A percentile compares a stretch with the other conserved stretches of the same genome.
Evolutionary conservation across 1,140 invertebrate species (phyloP).

Genomic region (Heliconius congener): DNA sequence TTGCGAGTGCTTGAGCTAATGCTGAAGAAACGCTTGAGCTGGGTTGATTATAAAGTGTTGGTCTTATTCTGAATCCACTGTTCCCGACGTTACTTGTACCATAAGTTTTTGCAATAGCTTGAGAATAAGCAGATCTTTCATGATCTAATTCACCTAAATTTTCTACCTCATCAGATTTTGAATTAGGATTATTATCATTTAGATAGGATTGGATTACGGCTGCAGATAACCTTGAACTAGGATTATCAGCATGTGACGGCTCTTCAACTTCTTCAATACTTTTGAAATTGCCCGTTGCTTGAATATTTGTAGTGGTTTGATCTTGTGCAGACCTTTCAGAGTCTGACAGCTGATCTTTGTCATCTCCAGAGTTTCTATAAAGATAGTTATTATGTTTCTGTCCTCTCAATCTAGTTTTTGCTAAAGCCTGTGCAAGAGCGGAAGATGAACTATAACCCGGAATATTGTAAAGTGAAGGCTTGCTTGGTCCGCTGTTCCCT

Average conservation of each 20-base stretch:
- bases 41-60: neutral
- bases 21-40: neutral
- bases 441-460: neutral
- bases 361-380: slow-evolving; percentile 1
- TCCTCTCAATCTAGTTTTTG: neutral
- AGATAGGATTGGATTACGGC: neutral
- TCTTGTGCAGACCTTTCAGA: neutral
- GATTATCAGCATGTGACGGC: neutral
- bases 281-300: neutral
- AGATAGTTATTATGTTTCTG: neutral
- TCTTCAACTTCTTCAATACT: neutral
- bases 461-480: neutral
- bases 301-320: neutral
- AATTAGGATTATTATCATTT: neutral
- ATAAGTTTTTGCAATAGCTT: slow-evolving; percentile 2
- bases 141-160: neutral
- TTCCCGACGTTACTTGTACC: neutral
- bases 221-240: neutral
- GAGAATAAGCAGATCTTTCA: slow-evolving; percentile 6
- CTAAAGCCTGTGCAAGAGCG: neutral
- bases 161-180: neutral
- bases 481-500: neutral
- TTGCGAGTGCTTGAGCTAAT: slow-evolving; percentile 2
- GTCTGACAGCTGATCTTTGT: neutral
- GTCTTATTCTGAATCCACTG: neutral